These are phyloP conservation scores for Drosophila willistoni DNA, from an alignment of 1,140 invertebrate genomes.

Conservation along the genomic window DNA sequence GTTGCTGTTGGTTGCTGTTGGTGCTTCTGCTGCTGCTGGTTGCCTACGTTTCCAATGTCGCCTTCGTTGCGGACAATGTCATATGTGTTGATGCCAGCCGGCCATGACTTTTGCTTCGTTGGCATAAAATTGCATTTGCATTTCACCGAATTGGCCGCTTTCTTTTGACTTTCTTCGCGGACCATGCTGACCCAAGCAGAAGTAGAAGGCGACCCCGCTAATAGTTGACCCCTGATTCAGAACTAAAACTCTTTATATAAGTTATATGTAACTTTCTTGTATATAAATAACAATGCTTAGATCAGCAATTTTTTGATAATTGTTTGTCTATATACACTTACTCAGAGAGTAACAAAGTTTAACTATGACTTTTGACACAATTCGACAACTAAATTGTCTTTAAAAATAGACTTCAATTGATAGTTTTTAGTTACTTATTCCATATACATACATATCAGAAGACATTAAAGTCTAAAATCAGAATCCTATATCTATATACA, in stretches of 20 bases:
- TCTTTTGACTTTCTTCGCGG: constrained; percentile 67
- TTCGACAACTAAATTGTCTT: too few relatives aligned
- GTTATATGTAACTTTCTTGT: constrained; percentile 1
- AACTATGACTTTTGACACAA: too few relatives aligned
- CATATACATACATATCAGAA: too few relatives aligned
- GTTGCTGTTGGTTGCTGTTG: constrained; percentile 3
- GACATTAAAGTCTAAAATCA: too few relatives aligned
- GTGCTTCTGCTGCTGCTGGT: background rate
- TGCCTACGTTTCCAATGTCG: constrained; percentile 67
- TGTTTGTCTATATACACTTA: background rate
- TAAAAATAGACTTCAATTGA: too few relatives aligned
- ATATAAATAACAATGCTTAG: constrained; percentile 28
- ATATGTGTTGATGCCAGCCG: constrained; percentile 46
- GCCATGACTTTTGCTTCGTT: constrained; percentile 75
- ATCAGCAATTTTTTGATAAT: constrained; percentile 38
- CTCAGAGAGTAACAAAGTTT: background rate
- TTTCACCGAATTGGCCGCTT: constrained; percentile 69
- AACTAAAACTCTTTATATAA: constrained; percentile 14
- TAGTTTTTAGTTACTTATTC: too few relatives aligned
- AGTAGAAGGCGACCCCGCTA: constrained; percentile 64
- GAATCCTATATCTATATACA: too few relatives aligned
- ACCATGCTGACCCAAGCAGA: constrained; percentile 62
- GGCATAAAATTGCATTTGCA: constrained; percentile 65
- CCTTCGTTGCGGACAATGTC: constrained; percentile 74
- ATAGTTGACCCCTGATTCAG: constrained; percentile 67